Conservation (phyloP, 1,140 invertebrate species). For the Cydia amplana region DNA sequence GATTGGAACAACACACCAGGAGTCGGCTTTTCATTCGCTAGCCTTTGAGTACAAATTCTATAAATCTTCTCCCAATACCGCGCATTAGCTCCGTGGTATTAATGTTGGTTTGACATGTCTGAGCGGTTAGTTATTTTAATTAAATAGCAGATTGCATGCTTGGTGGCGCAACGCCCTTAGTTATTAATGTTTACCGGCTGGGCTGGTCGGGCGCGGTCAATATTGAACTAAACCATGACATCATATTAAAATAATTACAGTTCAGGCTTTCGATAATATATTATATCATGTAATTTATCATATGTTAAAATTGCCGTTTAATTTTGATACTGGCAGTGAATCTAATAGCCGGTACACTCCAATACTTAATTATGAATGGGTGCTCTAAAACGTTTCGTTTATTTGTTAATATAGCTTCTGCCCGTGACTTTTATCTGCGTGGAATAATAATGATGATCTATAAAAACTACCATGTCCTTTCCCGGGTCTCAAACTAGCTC, state of each 20-base stretch:
- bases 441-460: too few species aligned
- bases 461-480: too few species aligned
- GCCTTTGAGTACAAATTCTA: slow-evolving; percentile 7
- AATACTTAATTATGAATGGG: too few species aligned
- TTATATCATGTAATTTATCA: not conserved
- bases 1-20: not conserved
- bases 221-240: not conserved
- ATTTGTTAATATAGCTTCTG: too few species aligned
- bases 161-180: slow-evolving; percentile 10
- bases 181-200: slow-evolving; percentile 22
- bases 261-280: not conserved
- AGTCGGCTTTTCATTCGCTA: not conserved
- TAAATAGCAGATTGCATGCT: slow-evolving; percentile 29
- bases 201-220: not conserved
- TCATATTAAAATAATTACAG: slow-evolving; percentile 12
- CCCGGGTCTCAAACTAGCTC: too few species aligned
- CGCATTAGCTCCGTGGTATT: slow-evolving; percentile 16
- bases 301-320: too few species aligned
- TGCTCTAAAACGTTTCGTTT: too few species aligned
- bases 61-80: slow-evolving; percentile 7
- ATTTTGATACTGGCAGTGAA: too few species aligned
- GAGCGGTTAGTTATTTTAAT: slow-evolving; percentile 24
- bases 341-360: too few species aligned
- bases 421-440: too few species aligned
- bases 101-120: slow-evolving; percentile 26